A percentile compares a stretch with the other conserved stretches of the same genome.
Conservation (phyloP, 2,888 invertebrate species). For the Rhamphomyia laevipes region DNA sequence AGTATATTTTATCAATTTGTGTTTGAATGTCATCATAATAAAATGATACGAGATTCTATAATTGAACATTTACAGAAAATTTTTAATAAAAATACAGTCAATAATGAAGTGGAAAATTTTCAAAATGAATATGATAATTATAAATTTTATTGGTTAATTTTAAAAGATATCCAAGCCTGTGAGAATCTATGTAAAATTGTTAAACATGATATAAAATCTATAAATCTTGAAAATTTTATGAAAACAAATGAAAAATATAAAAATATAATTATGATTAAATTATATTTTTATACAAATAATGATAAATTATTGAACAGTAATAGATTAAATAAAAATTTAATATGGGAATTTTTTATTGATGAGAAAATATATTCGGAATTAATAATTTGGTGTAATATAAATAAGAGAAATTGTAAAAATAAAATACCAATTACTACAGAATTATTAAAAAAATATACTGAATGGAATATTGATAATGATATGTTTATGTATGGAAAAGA, state of each 20-base stretch:
- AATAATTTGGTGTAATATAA: conserved; percentile 24
- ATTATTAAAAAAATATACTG: conserved; percentile 21
- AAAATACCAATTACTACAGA: conserved; percentile 1
- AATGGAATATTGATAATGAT: conserved; percentile 27
- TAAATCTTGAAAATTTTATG: conserved; percentile 32
- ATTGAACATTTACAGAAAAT: conserved; percentile 46
- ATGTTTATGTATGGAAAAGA: conserved; percentile 30
- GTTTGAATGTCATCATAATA: conserved; percentile 42
- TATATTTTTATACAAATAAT: conserved; percentile 33
- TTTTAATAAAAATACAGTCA: conserved; percentile 14
- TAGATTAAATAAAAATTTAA: conserved; percentile 28
- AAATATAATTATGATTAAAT: conserved; percentile 25
- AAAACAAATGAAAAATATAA: conserved; percentile 25
- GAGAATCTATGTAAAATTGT: conserved; percentile 14
- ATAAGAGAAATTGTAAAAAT: not conserved
- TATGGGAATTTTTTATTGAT: conserved; percentile 31
- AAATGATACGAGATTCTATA: conserved; percentile 47
- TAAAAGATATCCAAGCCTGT: conserved; percentile 23
- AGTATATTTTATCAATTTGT: conserved; percentile 41
- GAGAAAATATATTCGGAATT: conserved; percentile 20
- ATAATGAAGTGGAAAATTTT: conserved; percentile 36
- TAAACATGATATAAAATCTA: conserved; percentile 19
- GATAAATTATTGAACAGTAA: conserved; percentile 24
- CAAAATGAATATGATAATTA: conserved; percentile 23
- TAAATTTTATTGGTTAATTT: conserved; percentile 28